Evolutionary conservation across 2,113 vertebrate genomes (phyloP).

Genomic region (Pelmatolapia mariae): DNA sequence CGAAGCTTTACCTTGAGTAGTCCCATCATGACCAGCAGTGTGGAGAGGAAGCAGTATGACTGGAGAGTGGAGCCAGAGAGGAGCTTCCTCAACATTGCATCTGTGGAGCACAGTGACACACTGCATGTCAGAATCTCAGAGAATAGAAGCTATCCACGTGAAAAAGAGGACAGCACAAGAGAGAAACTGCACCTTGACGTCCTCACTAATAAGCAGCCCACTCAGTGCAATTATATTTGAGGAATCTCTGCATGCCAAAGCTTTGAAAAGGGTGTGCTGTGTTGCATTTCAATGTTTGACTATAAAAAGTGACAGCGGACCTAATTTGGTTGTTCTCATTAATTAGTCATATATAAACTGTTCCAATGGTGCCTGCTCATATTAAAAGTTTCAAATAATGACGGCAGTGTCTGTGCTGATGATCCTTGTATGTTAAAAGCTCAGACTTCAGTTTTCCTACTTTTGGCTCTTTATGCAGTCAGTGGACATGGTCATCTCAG

Average conservation of each 20-base stretch:
- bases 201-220: not conserved
- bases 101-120: constrained; percentile 50
- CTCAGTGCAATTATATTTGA: not conserved
- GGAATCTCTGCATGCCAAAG: not conserved
- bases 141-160: not conserved
- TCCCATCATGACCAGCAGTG: constrained; percentile 85
- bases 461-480: not conserved
- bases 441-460: not conserved
- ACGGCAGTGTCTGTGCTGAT: not conserved
- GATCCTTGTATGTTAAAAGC: not conserved
- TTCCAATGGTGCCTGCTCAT: not conserved
- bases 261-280: not conserved
- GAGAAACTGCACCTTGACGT: not conserved
- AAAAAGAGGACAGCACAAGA: not conserved
- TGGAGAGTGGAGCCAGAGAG: constrained; percentile 78
- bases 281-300: not conserved
- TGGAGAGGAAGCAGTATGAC: constrained; percentile 79
- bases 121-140: not conserved
- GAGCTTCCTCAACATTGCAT: constrained; percentile 83
- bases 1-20: constrained; percentile 80
- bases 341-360: not conserved
- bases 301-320: not conserved
- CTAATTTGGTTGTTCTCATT: not conserved
- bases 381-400: not conserved
- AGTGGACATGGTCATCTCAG: not conserved